A percentile compares a stretch with the other conserved stretches of the same genome.
Evolutionary conservation across 2,113 vertebrate species (phyloP).

Genomic region (Romanogobio albipinnatus): DNA sequence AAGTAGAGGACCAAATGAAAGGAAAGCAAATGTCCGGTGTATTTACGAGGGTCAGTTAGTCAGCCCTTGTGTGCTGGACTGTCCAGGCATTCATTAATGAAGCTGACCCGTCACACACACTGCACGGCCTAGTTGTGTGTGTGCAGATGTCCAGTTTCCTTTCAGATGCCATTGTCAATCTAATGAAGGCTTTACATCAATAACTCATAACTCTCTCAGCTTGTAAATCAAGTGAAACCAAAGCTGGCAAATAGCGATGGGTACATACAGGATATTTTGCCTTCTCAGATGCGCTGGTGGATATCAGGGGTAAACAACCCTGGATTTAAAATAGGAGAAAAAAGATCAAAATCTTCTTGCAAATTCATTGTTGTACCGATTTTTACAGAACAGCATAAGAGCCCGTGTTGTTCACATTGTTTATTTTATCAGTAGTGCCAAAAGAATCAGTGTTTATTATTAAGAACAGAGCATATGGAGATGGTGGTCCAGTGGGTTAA

Average conservation of each 20-base stretch:
- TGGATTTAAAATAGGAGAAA: not conserved
- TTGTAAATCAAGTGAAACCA: slow-evolving; percentile 39
- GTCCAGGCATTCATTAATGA: not conserved
- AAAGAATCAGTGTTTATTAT: slow-evolving; percentile 13
- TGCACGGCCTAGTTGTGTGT: not conserved
- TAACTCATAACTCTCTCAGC: not conserved
- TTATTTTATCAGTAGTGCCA: slow-evolving; percentile 20
- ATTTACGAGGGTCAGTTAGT: not conserved
- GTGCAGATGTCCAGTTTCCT: not conserved
- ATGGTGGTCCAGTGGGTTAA: too few relatives aligned
- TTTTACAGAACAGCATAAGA: not conserved
- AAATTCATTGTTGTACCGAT: not conserved
- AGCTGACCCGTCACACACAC: not conserved
- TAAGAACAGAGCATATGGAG: slow-evolving; percentile 50
- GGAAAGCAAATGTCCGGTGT: not conserved
- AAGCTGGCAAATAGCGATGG: slow-evolving; percentile 37
- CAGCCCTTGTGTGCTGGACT: not conserved
- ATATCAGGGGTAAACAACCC: not conserved
- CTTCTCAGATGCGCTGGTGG: not conserved
- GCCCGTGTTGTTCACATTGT: not conserved
- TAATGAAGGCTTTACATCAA: not conserved
- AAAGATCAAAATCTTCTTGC: not conserved
- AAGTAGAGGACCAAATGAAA: not conserved
- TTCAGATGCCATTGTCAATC: not conserved
- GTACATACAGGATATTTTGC: slow-evolving; percentile 21